phyloP scores from a whole-genome alignment of 2,113 vertebrate species.

The Taxidea taxus region DNA sequence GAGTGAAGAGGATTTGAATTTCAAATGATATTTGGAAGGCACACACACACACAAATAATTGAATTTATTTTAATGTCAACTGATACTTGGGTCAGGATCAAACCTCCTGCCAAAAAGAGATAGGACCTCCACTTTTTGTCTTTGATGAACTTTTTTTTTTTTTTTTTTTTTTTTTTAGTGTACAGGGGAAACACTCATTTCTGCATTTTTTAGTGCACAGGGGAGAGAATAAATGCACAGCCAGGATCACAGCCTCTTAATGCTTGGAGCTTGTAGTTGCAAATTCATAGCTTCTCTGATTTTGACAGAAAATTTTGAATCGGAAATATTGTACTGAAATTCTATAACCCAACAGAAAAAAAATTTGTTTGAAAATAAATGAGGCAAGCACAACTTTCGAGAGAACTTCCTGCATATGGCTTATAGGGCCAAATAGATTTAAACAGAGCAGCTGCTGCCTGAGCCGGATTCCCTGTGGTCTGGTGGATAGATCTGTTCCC shows the following conservation, averaged over 20 bases:
- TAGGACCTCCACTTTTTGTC: not conserved
- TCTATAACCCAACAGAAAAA: constrained; percentile 3
- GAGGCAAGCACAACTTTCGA: constrained; percentile 2
- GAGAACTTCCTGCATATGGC: not conserved
- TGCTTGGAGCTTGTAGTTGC: not conserved
- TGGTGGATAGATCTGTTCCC: constrained; percentile 3
- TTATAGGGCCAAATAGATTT: constrained; percentile 49
- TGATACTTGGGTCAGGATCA: not conserved
- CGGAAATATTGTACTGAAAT: not conserved
- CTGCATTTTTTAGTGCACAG: not conserved
- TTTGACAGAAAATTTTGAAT: constrained; percentile 36
- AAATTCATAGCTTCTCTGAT: constrained; percentile 19
- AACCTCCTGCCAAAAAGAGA: not conserved
- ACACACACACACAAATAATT: not conserved
- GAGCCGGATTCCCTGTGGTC: not conserved
- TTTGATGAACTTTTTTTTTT: not conserved
- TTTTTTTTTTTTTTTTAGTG: not conserved
- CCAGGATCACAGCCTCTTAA: not conserved
- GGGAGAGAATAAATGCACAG: not conserved
- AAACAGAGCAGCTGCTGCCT: constrained; percentile 34
- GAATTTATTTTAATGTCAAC: constrained; percentile 46
- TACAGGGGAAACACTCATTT: constrained; percentile 6
- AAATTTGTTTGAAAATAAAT: constrained; percentile 41
- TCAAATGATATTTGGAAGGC: constrained; percentile 29
- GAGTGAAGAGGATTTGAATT: constrained; percentile 11